Evolutionary conservation across 2,113 vertebrate genomes (phyloP), one percentile per base, ranked within the genome.

Genomic region (Lamprotornis superbus): DNA sequence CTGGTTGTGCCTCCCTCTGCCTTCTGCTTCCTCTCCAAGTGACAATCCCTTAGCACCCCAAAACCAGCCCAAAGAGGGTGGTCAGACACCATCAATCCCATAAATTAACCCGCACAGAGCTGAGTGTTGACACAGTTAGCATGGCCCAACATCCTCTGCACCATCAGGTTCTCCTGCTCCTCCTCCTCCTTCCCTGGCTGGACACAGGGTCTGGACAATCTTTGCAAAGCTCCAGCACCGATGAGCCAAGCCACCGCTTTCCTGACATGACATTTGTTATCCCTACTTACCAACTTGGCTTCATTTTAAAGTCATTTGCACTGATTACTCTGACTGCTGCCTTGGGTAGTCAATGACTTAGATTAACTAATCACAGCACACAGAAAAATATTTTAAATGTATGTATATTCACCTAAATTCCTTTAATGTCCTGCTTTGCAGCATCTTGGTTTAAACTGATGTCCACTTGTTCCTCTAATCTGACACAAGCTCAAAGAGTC

Each of bases 351-450:
- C 95, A 95, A 80, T 95, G 93, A 88, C 89, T 81, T 16, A 93
- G 95, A 98, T 96, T 95, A 97, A 97, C 96, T 97, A 94, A 91
- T 90, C 95, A 57, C 78, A 80, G 83, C 65, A 11, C 75, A 69
- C 2, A 22, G 75, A 59, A 91, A 94, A 94, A 97, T 87, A 86
- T 83, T 75, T 92, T 8, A 93, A 92, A 95, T 94, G 79, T 39
- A 67, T 59, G 75, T 67, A 87, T 79, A 91, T 84, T 94, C 85
- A 89, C 60, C 93, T 55, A 85, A 85, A 95, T 83, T 95, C 94
- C 89, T 88, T 94, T 71, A 75, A 90, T 75, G 94, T 95, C 92
- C 95, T 93, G 94, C 94, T 96, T 59, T 63, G 69, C 23, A 10
- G 70, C 39, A 9, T 47, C 95, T 95, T 94, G 95, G 83, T 90